phyloP scores from a whole-genome alignment of 2,888 invertebrate genomes.

The Micoletzkya japonica region DNA sequence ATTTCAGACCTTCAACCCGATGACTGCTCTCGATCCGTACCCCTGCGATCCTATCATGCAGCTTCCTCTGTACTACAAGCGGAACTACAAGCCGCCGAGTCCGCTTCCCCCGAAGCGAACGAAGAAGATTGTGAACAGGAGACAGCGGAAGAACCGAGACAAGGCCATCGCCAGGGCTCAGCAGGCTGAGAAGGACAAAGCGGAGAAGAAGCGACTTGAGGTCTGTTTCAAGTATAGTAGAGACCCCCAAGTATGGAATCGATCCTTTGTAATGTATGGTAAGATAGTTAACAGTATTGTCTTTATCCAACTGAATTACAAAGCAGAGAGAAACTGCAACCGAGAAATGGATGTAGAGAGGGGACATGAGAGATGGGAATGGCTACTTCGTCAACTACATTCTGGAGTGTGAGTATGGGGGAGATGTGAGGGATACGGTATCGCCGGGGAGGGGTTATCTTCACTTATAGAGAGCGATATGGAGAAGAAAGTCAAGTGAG shows the following conservation, averaged over 20 bases:
- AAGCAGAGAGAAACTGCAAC: no score
- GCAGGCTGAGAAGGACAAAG: background rate
- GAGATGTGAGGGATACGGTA: no score
- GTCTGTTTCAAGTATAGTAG: background rate
- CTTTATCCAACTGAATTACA: no score
- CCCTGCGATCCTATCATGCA: slow-evolving; percentile 10
- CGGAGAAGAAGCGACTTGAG: background rate
- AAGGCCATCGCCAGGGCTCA: background rate
- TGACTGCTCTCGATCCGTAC: background rate
- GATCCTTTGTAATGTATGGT: background rate
- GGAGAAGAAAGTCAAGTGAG: no score
- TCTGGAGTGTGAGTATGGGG: no score
- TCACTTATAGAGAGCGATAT: no score
- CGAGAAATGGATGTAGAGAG: no score
- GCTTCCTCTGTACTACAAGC: background rate
- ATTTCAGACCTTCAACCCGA: background rate
- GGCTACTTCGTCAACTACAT: no score
- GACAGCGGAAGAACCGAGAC: slow-evolving; percentile 11
- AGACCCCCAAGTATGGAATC: no score
- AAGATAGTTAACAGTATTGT: no score
- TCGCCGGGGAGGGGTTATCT: no score
- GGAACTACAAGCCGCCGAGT: slow-evolving; percentile 7
- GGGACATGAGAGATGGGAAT: no score
- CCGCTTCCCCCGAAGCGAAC: background rate
- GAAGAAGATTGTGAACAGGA: slow-evolving; percentile 14